These are phyloP conservation scores for fruit fly (Drosophila melanogaster) DNA, from an alignment of 1,140 invertebrate genomes.

Conservation along the genomic window Release_6_plus_ISO1_MT NT_033779.5:20558001-20558500, in stretches of 20 bases:
- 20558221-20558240: slow-evolving; percentile 66
- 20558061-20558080: slow-evolving; percentile 39
- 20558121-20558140: slow-evolving; percentile 62
- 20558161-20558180: slow-evolving; percentile 54
- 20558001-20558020: slow-evolving; percentile 33
- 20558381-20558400: slow-evolving; percentile 46
- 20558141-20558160: slow-evolving; percentile 22
- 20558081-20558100: slow-evolving; percentile 48
- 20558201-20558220: slow-evolving; percentile 83
- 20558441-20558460: slow-evolving; percentile 51
- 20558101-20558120: slow-evolving; percentile 31
- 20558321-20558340: slow-evolving; percentile 58
- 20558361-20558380: slow-evolving; percentile 10
- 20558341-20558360: slow-evolving; percentile 61
- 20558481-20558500: slow-evolving; percentile 12
- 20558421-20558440: slow-evolving; percentile 66
- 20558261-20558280: slow-evolving; percentile 83
- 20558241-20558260: slow-evolving; percentile 76
- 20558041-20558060: slow-evolving; percentile 18
- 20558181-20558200: slow-evolving; percentile 56
- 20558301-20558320: slow-evolving; percentile 81
- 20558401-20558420: slow-evolving; percentile 48
- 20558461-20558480: slow-evolving; percentile 25
- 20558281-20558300: slow-evolving; percentile 77
- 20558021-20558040: slow-evolving; percentile 55